Conservation (phyloP, 2,797 vertebrate species). For the Mareca penelope region DNA sequence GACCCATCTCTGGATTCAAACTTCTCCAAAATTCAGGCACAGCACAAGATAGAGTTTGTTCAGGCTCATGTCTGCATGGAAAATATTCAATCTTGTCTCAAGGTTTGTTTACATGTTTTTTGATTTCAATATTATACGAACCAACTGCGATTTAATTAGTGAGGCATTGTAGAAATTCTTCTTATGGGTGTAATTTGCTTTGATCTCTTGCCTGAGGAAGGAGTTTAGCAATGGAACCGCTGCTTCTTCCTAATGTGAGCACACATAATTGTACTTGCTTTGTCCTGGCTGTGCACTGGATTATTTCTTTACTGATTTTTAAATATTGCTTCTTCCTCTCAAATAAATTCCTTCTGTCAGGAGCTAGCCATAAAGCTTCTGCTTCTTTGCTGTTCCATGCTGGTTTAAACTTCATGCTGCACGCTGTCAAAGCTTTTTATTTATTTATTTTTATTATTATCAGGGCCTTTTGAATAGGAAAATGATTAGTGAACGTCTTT, state of each 20-base stretch:
- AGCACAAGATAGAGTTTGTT: constrained; percentile 6
- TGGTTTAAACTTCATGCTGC: not conserved
- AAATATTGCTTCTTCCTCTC: not conserved
- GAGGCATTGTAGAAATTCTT: constrained; percentile 60
- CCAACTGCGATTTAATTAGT: constrained; percentile 56
- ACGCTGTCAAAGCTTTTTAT: no score
- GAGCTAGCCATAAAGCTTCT: not conserved
- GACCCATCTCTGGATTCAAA: not conserved
- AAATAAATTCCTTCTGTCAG: not conserved
- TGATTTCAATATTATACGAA: constrained; percentile 46
- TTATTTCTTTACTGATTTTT: not conserved
- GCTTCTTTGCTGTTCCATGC: not conserved
- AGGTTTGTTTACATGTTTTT: constrained; percentile 51
- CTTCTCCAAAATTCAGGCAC: not conserved
- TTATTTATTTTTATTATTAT: not conserved
- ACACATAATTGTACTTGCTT: constrained; percentile 9
- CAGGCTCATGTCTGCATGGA: constrained; percentile 22
- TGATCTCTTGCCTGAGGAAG: constrained; percentile 60
- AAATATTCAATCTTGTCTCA: constrained; percentile 41
- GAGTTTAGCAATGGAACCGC: constrained; percentile 45
- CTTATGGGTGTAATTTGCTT: constrained; percentile 53
- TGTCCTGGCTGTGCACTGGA: not conserved
- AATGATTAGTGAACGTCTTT: not conserved
- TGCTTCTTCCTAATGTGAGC: constrained; percentile 21
- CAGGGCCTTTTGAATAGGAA: not conserved